Conservation (phyloP, 2,888 invertebrate genomes). For the Ennomos fuscantarius region DNA sequence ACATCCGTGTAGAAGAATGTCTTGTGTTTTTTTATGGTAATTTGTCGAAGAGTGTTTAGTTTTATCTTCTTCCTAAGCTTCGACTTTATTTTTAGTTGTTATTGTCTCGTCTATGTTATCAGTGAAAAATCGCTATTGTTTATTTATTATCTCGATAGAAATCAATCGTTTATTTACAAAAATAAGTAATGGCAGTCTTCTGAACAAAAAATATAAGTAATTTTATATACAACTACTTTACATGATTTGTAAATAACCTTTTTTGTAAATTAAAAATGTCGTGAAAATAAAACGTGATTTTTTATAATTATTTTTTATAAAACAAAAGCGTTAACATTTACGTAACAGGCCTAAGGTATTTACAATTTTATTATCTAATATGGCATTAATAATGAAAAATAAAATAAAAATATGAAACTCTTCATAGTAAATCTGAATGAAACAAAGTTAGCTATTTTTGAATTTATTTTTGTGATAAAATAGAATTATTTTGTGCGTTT, state of each 20-base stretch:
- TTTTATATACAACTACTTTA: conserved; percentile 72
- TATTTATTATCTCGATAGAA: conserved; percentile 51
- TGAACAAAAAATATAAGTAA: conserved; percentile 69
- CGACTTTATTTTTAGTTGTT: conserved; percentile 49
- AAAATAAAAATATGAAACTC: conserved; percentile 47
- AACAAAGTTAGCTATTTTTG: conserved; percentile 49
- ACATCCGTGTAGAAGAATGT: conserved; percentile 76
- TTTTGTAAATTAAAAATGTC: conserved; percentile 40
- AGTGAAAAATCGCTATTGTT: conserved; percentile 82
- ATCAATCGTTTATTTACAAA: conserved; percentile 59
- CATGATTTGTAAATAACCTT: conserved; percentile 50
- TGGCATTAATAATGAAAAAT: conserved; percentile 77
- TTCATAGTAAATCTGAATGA: conserved; percentile 47
- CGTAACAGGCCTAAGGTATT: conserved; percentile 71
- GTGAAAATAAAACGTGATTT: conserved; percentile 72
- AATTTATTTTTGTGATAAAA: conserved; percentile 55
- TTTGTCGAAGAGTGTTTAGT: conserved; percentile 51
- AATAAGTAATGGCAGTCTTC: conserved; percentile 80
- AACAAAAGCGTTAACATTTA: conserved; percentile 72
- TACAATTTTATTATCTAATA: conserved; percentile 80
- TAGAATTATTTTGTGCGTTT: conserved; percentile 77
- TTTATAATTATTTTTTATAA: conserved; percentile 53
- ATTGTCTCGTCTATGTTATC: conserved; percentile 51
- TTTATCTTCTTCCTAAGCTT: conserved; percentile 41
- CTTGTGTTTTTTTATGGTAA: conserved; percentile 64